Evolutionary conservation across 2,113 vertebrate genomes (phyloP).

Genomic region (Xiphorhynchus elegans): DNA sequence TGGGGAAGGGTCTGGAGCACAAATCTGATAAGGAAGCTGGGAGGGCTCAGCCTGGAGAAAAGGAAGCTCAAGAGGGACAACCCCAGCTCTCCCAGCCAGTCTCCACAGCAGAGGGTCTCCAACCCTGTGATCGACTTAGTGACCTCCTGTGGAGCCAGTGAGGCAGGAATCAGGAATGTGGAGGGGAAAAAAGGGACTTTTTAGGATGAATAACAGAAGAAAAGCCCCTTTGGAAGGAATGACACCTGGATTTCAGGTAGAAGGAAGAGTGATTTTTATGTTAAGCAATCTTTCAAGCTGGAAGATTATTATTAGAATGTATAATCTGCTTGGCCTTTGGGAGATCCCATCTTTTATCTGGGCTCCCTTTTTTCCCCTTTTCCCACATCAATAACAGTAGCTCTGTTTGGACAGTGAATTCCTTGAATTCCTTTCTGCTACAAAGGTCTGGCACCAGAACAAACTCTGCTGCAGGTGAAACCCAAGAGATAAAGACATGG

Average conservation of each 20-base stretch:
- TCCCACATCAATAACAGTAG: neutral
- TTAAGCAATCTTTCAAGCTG: neutral
- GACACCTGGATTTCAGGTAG: neutral
- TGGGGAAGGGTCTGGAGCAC: neutral
- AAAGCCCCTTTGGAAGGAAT: neutral
- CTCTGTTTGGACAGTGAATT: neutral
- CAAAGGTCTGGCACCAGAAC: neutral
- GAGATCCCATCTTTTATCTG: neutral
- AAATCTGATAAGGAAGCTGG: neutral
- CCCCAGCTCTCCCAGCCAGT: neutral
- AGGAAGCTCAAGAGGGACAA: neutral
- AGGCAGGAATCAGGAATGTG: neutral
- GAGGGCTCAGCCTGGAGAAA: neutral
- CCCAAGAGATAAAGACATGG: neutral
- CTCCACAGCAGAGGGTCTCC: neutral
- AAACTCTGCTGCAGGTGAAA: neutral
- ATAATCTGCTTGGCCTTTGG: neutral
- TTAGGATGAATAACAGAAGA: neutral
- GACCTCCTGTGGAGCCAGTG: neutral
- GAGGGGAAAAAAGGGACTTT: neutral
- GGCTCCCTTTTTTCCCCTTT: neutral
- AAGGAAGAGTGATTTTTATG: neutral
- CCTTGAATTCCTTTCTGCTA: neutral
- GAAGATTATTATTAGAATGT: neutral
- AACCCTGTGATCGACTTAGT: neutral